Evolutionary conservation across 2,797 vertebrate genomes (phyloP).

Genomic region (Phaenicophaeus curvirostris): DNA sequence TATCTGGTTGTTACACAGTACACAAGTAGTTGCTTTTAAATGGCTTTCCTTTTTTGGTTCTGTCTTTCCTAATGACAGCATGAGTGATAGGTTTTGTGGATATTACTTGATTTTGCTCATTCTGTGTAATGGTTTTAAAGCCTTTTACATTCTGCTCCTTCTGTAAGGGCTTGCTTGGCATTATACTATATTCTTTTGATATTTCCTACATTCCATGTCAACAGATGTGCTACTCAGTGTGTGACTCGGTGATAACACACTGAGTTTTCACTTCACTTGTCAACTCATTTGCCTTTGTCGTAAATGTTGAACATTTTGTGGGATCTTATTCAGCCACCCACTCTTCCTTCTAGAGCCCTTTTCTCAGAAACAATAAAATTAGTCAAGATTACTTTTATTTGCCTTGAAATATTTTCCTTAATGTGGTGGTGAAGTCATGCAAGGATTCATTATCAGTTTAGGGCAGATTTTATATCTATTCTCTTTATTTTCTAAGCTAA

Average conservation of each 20-base stretch:
- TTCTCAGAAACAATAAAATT: slow-evolving; percentile 37
- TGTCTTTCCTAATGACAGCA: not conserved
- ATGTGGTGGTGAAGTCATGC: not conserved
- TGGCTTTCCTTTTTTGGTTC: not conserved
- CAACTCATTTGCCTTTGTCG: not conserved
- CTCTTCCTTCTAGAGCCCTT: not conserved
- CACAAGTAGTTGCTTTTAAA: not conserved
- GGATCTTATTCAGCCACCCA: slow-evolving; percentile 41
- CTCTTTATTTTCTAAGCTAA: not conserved
- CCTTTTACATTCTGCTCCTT: not conserved
- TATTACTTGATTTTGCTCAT: not conserved
- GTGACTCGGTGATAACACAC: slow-evolving; percentile 23
- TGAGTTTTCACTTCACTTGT: slow-evolving; percentile 20
- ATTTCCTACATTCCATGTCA: not conserved
- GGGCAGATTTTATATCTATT: not conserved
- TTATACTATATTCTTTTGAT: not conserved
- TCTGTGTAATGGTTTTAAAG: not conserved
- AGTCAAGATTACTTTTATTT: slow-evolving; percentile 15
- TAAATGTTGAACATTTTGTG: not conserved
- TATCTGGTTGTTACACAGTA: not conserved
- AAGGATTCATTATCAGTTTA: not conserved
- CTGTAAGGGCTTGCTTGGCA: not conserved
- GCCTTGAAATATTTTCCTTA: slow-evolving; percentile 24
- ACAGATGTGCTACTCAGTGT: not conserved
- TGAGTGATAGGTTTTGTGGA: not conserved